Evolutionary conservation across 2,797 vertebrate species (phyloP), one percentile per base, ranked within the genome.

Genomic region (Pempheris klunzingeri): DNA sequence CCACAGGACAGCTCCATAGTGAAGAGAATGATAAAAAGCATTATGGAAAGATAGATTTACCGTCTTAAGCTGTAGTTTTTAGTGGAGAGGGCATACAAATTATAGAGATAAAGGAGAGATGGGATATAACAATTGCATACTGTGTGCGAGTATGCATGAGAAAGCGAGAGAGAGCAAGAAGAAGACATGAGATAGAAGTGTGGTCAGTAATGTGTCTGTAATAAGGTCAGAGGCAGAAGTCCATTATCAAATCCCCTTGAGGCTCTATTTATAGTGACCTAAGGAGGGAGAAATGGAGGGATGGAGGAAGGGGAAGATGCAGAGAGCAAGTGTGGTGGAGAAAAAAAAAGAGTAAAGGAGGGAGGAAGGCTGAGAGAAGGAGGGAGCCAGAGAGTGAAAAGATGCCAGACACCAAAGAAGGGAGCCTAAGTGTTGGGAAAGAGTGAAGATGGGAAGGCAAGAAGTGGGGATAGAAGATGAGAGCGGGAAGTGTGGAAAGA

Each of bases 171-270:
- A 58, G 59, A 67, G 26, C 28, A 38, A 39, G 52, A 69, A 6
- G 69, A 32, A 59, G 12, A 41, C 65, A 73, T 38, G 60, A 77
- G 54, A 71, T 57, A 82, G 47, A 62, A 73, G 72, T 58, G 59
- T 55, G 85, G 85, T 88, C 79, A 85, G 80, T 92, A 90, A 89
- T 92, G 87, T 91, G 75, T 89, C 69, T 82, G 83, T 90, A 93
- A 92, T 91, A 91, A 89, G 90, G 88, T 94, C 92, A 92, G 86
- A 82, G 78, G 84, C 70, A 79, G 80, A 78, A 83, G 90, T 91
- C 92, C 85, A 93, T 93, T 92, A 91, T 83, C 76, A 88, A 85
- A 71, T 14, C 67, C 83, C 81, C 83, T 60, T 2, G 83, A 84
- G 86, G 77, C 55, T 79, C 88, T 91, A 90, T 93, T 89, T 92